phyloP scores from a whole-genome alignment of 2,888 invertebrate species.

The Choristoneura rosaceana region DNA sequence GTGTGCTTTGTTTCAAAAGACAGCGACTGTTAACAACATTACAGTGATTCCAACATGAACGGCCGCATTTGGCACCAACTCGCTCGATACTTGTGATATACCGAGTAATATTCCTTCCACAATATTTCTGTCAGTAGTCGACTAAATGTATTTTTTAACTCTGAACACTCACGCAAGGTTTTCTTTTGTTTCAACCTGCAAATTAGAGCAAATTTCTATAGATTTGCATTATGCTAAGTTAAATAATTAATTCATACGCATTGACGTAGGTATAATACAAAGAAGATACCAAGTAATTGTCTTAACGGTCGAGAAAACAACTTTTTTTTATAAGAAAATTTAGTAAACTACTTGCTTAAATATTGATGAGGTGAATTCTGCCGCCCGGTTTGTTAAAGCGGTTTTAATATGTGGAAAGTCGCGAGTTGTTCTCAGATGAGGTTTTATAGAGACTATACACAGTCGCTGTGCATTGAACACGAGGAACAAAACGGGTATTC shows the following conservation, averaged over 20 bases:
- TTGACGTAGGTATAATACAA: too few relatives aligned
- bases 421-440: constrained; percentile 16
- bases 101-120: too few relatives aligned
- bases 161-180: too few relatives aligned
- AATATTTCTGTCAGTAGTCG: too few relatives aligned
- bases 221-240: too few relatives aligned
- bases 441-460: constrained; percentile 41
- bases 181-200: too few relatives aligned
- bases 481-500: constrained; percentile 69
- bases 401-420: background rate
- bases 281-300: too few relatives aligned
- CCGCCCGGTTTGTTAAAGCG: background rate
- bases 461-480: constrained; percentile 68
- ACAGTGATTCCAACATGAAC: constrained; percentile 24
- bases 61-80: constrained; percentile 26
- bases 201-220: too few relatives aligned
- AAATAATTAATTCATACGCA: too few relatives aligned
- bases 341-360: background rate
- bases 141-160: too few relatives aligned
- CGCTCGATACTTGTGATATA: background rate
- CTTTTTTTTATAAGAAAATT: background rate
- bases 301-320: too few relatives aligned
- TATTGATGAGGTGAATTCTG: background rate
- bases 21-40: constrained; percentile 57
- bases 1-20: constrained; percentile 58